Evolutionary conservation across 1,140 invertebrate species (phyloP), one percentile per base, ranked within the genome.

Genomic region (Gonatopus flavifemur): DNA sequence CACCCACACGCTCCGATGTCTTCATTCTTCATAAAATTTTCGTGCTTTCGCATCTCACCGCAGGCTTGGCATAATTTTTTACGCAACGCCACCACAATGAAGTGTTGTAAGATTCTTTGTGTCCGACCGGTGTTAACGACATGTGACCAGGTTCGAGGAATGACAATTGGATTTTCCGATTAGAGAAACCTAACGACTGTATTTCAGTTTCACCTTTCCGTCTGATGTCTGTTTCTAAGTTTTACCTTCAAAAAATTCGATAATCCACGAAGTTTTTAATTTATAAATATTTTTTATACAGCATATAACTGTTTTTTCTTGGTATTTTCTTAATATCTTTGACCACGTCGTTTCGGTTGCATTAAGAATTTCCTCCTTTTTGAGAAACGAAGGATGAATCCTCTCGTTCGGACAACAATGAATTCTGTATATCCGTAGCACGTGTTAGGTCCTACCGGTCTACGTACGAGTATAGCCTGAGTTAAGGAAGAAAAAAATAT

Each of bases 1-100:
- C 57, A 48, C 58, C 58, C 57, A 60, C 58, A 52, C 58, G 52
- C 40, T 10, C 21, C 32, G 39, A 55, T n/a, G 59, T 61, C 58
- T 49, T 44, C 40, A 35, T 59, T 59, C 49, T 51, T n/a, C n/a
- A 13, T 30, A 31, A 38, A 43, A 21, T 25, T n/a, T 59, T 13
- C 58, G 58, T 61, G 58, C 48, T 40, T 32, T 48, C 40, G 58
- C 58, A 61, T 59, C 20, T 39, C 31, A 42, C 45, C 10, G 7
- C 6, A 16, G 24, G 57, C 57, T 61, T 7, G 48, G 57, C 40
- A 61, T 60, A 59, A 61, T n/a, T n/a, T 59, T 61, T 60, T 43
- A 47, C 47, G 56, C 42, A 55, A 59, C 30, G 19, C 9, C 31
- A 35, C 22, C 20, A 18, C 20, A 28, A 20, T 13, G n/a, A n/a